Percentiles rank a stretch among this genome's conserved stretches.
phyloP scores from a whole-genome alignment of 2,113 vertebrate species.

The Tympanuchus pallidicinctus region DNA sequence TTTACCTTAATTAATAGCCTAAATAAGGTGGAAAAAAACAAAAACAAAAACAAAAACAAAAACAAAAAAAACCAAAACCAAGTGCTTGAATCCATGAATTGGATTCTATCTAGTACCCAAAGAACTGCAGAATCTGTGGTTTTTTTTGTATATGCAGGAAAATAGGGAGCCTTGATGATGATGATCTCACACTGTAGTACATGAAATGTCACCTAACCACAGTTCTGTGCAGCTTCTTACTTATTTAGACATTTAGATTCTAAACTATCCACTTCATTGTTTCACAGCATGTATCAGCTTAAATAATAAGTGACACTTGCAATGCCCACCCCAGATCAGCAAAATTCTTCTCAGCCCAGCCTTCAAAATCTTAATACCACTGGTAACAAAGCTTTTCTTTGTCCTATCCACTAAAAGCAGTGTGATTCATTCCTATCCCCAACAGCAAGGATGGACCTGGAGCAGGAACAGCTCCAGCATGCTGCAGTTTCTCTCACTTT shows the following conservation, averaged over 20 bases:
- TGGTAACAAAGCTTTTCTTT: background rate
- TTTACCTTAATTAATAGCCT: background rate
- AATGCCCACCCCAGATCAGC: background rate
- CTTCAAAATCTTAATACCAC: background rate
- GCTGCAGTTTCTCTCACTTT: background rate
- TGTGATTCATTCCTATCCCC: background rate
- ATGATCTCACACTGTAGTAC: background rate
- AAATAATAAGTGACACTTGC: background rate
- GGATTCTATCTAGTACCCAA: background rate
- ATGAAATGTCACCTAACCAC: background rate
- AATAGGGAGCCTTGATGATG: background rate
- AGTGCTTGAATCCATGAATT: background rate
- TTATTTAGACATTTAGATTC: background rate
- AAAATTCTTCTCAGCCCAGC: background rate
- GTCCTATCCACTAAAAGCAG: background rate
- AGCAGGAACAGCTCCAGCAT: background rate
- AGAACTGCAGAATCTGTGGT: background rate
- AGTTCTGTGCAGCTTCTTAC: background rate
- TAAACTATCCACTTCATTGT: background rate
- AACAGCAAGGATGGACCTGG: background rate
- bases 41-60: background rate
- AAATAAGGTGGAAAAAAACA: background rate
- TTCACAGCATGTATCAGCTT: background rate
- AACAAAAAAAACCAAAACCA: background rate
- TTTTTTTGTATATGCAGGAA: background rate